Evolutionary conservation across 2,113 vertebrate species (phyloP).

Genomic region (Ginglymostoma cirratum): DNA sequence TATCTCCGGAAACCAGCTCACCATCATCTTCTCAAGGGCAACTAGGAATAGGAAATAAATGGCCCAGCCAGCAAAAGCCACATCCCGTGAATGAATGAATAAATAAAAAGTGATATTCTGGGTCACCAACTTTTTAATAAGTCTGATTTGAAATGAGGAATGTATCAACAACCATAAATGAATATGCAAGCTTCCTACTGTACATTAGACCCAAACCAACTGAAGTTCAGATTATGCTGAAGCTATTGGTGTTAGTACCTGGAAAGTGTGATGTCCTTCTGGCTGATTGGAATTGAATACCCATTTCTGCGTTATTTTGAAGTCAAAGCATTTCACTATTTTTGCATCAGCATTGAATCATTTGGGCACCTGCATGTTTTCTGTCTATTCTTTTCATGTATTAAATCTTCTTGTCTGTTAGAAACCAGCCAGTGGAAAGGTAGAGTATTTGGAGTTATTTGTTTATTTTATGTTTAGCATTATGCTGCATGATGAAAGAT

Average conservation of each 20-base stretch:
- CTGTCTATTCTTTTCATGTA: neutral
- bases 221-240: neutral
- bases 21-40: too few species aligned
- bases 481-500: conserved; percentile 14
- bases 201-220: neutral
- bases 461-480: neutral
- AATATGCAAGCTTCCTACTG: neutral
- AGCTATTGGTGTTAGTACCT: neutral
- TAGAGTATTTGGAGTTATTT: neutral
- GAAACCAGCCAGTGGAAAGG: neutral
- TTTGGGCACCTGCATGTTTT: neutral
- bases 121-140: neutral
- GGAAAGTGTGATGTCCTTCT: neutral
- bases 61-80: too few species aligned
- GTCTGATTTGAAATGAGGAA: neutral
- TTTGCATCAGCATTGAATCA: neutral
- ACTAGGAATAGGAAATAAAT: too few species aligned
- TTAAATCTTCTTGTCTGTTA: neutral
- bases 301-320: neutral
- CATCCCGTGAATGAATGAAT: too few species aligned
- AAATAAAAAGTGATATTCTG: too few species aligned
- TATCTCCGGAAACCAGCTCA: too few species aligned
- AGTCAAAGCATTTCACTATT: neutral
- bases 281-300: neutral
- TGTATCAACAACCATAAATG: neutral